These are phyloP conservation scores for Andrena trimmerana DNA, from an alignment of 2,888 invertebrate genomes.

Conservation along the genomic window DNA sequence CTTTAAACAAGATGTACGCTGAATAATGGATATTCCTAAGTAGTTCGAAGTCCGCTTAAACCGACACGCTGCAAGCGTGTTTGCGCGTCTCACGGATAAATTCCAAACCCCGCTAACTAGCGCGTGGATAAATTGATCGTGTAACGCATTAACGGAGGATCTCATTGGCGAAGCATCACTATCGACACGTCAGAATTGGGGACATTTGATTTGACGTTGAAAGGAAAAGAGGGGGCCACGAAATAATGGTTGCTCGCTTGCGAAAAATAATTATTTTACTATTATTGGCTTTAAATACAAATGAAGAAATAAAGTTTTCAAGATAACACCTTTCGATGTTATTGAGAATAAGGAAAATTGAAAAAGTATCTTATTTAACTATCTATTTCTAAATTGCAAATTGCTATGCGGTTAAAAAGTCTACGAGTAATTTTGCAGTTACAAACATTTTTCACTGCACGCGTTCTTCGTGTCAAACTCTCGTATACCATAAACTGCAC, in stretches of 20 bases:
- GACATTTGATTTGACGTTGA: neutral
- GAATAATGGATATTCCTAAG: slow-evolving; percentile 81
- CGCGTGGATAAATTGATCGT: slow-evolving; percentile 64
- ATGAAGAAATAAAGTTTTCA: no score
- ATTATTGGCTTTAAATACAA: no score
- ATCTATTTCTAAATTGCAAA: no score
- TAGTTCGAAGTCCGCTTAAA: slow-evolving; percentile 76
- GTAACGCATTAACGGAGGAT: slow-evolving; percentile 23
- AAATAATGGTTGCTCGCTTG: neutral
- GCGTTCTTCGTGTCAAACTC: neutral
- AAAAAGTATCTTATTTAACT: no score
- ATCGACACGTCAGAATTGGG: neutral
- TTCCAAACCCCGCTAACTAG: slow-evolving; percentile 66
- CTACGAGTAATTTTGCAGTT: no score
- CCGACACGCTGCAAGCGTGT: slow-evolving; percentile 46
- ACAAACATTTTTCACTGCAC: no score
- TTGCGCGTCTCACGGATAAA: slow-evolving; percentile 67
- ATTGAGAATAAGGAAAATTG: no score
- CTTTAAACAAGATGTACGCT: slow-evolving; percentile 80
- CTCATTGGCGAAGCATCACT: neutral
- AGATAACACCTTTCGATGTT: no score
- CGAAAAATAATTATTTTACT: no score
- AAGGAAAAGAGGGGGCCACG: neutral
- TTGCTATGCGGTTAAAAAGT: no score
- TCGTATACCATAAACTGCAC: neutral